phyloP scores from a whole-genome alignment of 1,140 invertebrate species.

The Sycobia sp. region DNA sequence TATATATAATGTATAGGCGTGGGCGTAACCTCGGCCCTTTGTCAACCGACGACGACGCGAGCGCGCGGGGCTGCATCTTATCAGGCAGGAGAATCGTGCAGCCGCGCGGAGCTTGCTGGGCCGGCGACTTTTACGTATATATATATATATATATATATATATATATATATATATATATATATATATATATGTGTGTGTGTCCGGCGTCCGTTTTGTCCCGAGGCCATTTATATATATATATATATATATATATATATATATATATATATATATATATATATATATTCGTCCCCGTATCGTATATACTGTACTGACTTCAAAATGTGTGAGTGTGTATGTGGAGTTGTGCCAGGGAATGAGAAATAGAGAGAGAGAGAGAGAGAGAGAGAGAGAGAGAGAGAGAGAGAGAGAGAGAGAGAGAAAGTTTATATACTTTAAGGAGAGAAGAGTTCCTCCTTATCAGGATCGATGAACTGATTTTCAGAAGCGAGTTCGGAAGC shows the following conservation, averaged over 20 bases:
- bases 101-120: not conserved
- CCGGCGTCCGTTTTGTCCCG: not conserved
- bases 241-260: not conserved
- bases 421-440: not conserved
- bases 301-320: not conserved
- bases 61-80: constrained; percentile 53
- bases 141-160: too few relatives aligned
- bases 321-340: not conserved
- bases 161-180: too few relatives aligned
- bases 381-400: not conserved
- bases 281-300: too few relatives aligned
- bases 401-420: too few relatives aligned
- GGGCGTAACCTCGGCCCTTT: constrained; percentile 54
- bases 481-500: not conserved
- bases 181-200: too few relatives aligned
- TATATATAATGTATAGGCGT: too few relatives aligned
- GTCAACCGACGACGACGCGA: constrained; percentile 57
- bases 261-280: not conserved
- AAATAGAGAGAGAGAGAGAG: too few relatives aligned
- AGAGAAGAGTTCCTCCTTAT: constrained; percentile 4
- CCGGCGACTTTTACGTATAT: not conserved
- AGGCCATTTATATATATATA: constrained; percentile 14
- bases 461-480: not conserved
- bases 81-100: constrained; percentile 45
- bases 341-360: not conserved